phyloP scores from a whole-genome alignment of 2,888 invertebrate genomes.

The Protodeltote pygarga region DNA sequence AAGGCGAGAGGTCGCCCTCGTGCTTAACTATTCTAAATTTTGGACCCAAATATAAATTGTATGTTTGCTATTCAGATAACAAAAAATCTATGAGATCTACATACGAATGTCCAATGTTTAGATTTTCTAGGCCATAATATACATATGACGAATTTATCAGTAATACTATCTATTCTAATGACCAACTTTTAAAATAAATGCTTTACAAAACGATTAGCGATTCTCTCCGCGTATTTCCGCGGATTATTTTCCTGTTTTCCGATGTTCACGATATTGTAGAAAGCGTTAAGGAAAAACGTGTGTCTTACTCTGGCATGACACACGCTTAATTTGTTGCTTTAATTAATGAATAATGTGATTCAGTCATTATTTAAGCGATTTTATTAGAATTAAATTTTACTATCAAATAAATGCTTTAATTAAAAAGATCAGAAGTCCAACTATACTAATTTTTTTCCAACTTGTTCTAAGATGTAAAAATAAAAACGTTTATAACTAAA shows the following conservation, averaged over 20 bases:
- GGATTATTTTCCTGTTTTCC: conserved; percentile 47
- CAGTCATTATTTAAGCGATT: conserved; percentile 2
- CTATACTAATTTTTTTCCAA: too few species aligned
- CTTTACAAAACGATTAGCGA: conserved; percentile 34
- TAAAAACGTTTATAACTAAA: too few species aligned
- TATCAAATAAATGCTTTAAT: neutral
- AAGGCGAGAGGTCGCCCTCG: too few species aligned
- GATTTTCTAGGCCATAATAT: too few species aligned
- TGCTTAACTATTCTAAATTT: too few species aligned
- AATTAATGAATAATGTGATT: conserved; percentile 10
- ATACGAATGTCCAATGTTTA: too few species aligned
- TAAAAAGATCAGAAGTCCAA: too few species aligned
- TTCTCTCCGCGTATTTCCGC: conserved; percentile 46
- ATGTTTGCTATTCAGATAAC: too few species aligned
- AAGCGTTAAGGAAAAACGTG: conserved; percentile 45
- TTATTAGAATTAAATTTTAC: neutral
- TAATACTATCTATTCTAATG: conserved; percentile 25
- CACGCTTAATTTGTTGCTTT: conserved; percentile 21
- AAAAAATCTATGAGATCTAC: too few species aligned
- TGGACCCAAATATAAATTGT: too few species aligned
- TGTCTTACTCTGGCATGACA: conserved; percentile 22
- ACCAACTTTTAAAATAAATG: conserved; percentile 18
- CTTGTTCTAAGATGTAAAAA: too few species aligned
- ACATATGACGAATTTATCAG: too few species aligned
- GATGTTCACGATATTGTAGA: conserved; percentile 29